Evolutionary conservation across 2,888 invertebrate genomes (phyloP), one percentile per base, ranked within the genome.

Genomic region (Anticlea derivata): DNA sequence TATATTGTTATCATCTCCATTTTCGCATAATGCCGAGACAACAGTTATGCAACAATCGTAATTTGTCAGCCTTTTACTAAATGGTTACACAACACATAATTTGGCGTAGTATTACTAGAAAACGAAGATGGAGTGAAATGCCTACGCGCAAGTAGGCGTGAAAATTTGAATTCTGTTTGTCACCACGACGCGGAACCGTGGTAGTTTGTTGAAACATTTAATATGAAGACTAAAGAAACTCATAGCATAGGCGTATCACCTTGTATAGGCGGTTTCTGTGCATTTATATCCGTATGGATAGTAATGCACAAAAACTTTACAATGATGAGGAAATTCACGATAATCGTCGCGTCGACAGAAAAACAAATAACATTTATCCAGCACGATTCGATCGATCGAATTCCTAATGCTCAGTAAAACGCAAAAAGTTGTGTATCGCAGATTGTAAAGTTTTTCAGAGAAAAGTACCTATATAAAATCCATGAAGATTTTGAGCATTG

Each of bases 121-220:
- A 82, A 73, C 71, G 68, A 50, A 55, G 68, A 66, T 65, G 58
- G 64, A 76, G 75, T 75, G 76, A 80, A 80, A 80, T 77, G 72
- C 57, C 59, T 52, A 55, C 63, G 68, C 52, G 70, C 73, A 73
- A 74, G 75, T 72, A 51, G 75, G 78, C 78, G 80, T 83, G 76
- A 78, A 80, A 73, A 80, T 78, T 68, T 62, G 61, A 75, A 76
- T 77, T 75, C 66, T 71, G 58, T 62, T 68, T 75, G 71, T 75
- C 74, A 75, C 69, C 70, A 70, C 55, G 59, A 50, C 41, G 48
- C 48, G 45, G 55, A 50, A 55, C 39, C 4, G 40, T n/a, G 35
- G 50, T 13, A 47, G 48, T 55, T 50, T 31, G 37, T 26, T 37
- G 31, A 43, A 33, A 43, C 34, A 48, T 48, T 50, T 50, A 20